Conservation (phyloP, 2,888 invertebrate species). For the Meghimatium bilineatum region DNA sequence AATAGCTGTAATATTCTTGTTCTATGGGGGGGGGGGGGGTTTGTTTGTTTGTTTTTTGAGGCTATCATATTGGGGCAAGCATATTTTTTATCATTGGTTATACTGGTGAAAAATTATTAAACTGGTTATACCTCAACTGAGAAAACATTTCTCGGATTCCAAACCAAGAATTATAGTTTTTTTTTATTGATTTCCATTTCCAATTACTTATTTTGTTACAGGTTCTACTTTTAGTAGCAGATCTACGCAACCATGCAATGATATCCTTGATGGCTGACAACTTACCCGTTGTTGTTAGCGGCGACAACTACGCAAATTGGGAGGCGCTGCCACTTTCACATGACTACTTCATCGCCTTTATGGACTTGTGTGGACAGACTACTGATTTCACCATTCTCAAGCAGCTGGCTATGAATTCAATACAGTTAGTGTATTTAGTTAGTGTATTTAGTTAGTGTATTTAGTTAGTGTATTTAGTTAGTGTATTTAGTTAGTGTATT, state of each 20-base stretch:
- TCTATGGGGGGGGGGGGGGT: no score
- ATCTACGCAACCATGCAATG: conserved; percentile 73
- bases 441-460: no score
- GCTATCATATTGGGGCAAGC: no score
- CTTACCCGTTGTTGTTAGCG: conserved; percentile 71
- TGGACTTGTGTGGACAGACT: conserved; percentile 68
- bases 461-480: neutral
- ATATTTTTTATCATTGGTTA: no score
- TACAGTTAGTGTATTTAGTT: conserved; percentile 63
- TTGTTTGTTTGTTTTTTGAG: no score
- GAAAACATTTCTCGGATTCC: no score
- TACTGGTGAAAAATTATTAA: no score
- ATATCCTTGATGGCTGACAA: conserved; percentile 62
- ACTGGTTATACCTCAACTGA: no score
- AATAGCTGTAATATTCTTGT: no score
- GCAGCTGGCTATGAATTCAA: conserved; percentile 71
- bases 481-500: neutral
- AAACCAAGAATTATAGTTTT: no score
- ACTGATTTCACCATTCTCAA: conserved; percentile 70
- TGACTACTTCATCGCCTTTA: conserved; percentile 73
- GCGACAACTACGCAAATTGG: conserved; percentile 72
- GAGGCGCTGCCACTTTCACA: conserved; percentile 69
- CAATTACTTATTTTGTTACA: no score
- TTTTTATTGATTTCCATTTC: no score
- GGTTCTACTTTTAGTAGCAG: conserved; percentile 69